Conservation (phyloP, 2,888 invertebrate genomes). For the Mythimna ferrago region DNA sequence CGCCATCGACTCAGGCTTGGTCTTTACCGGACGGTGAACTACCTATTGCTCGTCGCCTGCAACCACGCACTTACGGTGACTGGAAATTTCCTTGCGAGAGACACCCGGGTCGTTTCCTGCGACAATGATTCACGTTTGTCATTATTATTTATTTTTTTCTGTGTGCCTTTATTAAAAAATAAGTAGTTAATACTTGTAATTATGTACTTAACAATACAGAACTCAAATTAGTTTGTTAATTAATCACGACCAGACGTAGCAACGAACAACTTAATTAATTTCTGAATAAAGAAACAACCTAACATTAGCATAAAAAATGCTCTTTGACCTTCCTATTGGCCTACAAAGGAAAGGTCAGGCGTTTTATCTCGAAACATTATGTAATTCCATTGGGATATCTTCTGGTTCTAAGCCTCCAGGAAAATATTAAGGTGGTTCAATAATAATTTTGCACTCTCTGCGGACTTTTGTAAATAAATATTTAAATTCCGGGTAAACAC, state of each 20-base stretch:
- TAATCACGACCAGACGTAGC: conserved; percentile 33
- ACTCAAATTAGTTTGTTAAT: conserved; percentile 34
- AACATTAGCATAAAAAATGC: conserved; percentile 50
- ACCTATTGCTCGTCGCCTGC: no score
- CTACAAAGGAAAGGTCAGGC: conserved; percentile 53
- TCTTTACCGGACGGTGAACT: no score
- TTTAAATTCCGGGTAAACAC: conserved; percentile 26
- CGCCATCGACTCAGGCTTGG: no score
- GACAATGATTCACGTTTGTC: no score
- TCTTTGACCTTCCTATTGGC: conserved; percentile 44
- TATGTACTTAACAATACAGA: conserved; percentile 8
- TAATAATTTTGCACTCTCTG: conserved; percentile 47
- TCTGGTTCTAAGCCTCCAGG: conserved; percentile 29
- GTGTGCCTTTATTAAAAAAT: background rate
- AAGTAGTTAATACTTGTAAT: background rate
- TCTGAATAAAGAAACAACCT: conserved; percentile 43
- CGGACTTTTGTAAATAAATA: conserved; percentile 42
- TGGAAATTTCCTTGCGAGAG: no score
- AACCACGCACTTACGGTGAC: no score
- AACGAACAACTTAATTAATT: conserved; percentile 45
- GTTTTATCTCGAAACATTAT: conserved; percentile 57
- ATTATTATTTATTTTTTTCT: no score
- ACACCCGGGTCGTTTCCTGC: no score
- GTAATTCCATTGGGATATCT: conserved; percentile 51
- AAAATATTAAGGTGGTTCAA: conserved; percentile 48